These are phyloP conservation scores for Orthonychiurus folsomi DNA, from an alignment of 2,888 invertebrate species.

Conservation along the genomic window DNA sequence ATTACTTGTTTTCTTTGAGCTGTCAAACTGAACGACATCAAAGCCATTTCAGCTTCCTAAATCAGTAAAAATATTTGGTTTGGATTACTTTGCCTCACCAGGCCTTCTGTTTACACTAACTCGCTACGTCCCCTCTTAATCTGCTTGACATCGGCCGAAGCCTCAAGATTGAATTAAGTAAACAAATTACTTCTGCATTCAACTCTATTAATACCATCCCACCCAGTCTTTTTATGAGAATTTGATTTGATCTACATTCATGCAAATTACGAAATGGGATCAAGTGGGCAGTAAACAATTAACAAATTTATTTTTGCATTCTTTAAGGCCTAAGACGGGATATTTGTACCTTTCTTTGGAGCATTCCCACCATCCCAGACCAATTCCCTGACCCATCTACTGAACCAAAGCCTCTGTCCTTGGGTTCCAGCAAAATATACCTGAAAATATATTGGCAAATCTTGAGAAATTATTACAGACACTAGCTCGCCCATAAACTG, in stretches of 20 bases:
- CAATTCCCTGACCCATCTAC: slow-evolving; percentile 28
- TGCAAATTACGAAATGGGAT: no score
- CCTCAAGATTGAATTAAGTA: no score
- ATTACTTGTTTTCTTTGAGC: slow-evolving; percentile 26
- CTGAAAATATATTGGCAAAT: no score
- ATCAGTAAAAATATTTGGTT: background rate
- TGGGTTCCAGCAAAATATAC: slow-evolving; percentile 24
- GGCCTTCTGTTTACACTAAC: background rate
- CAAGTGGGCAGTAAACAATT: no score
- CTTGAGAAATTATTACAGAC: slow-evolving; percentile 5
- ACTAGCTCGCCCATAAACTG: background rate
- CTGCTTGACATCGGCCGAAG: no score
- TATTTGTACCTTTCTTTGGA: slow-evolving; percentile 30
- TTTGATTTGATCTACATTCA: no score
- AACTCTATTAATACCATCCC: no score
- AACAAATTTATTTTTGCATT: no score
- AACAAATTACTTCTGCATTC: no score
- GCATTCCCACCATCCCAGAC: slow-evolving; percentile 37
- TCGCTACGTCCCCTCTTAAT: background rate
- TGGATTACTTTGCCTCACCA: no score
- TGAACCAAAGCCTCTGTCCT: slow-evolving; percentile 31
- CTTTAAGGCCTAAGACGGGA: background rate
- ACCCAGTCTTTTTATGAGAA: no score
- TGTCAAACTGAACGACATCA: slow-evolving; percentile 36
- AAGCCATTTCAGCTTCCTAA: slow-evolving; percentile 13